Evolutionary conservation across 2,888 invertebrate species (phyloP), one percentile per base, ranked within the genome.

Genomic region (Agrochola lota): DNA sequence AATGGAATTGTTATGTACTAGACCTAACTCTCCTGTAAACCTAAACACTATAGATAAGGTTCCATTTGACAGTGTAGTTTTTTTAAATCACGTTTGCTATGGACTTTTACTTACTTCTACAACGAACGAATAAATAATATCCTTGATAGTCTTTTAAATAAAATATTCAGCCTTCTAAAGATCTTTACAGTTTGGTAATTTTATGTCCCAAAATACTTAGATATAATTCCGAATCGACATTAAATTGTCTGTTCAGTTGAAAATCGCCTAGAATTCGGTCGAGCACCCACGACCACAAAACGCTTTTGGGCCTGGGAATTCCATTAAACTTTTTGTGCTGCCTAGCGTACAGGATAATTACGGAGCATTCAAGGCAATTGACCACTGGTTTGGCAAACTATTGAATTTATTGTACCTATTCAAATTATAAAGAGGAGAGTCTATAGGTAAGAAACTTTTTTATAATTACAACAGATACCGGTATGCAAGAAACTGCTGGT

Each of bases 301-400:
- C 62, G 75, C 49, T 78, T 87, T 85, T 75, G 40, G 74, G 77
- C 59, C 66, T 77, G 81, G 62, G 78, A 79, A 85, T 74, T 79
- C 78, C 80, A 83, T 88, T 83, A 81, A 83, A 81, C 60, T 85
- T 87, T 87, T 88, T 88, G 76, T 83, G 40, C 66, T 85, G 70
- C 63, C 72, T 74, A 64, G 57, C 55, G 64, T 78, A 76, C 77
- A 12, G 75, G 67, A 88, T 80, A 86, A 87, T 88, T 86, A 72
- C 84, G 55, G 52, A 49, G 55, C 12, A 71, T 80, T 84, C 64
- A 76, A 81, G 67, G 63, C 74, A 68, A 59, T 71, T 62, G 71
- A 59, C 71, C 63, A 75, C 55, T 71, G 59, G 70, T 43, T 76
- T 73, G 30, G 74, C 63, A 75, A 75, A 57, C 66, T 67, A 71